phyloP scores from a whole-genome alignment of 2,888 invertebrate genomes.

The Cephus pulcher region DNA sequence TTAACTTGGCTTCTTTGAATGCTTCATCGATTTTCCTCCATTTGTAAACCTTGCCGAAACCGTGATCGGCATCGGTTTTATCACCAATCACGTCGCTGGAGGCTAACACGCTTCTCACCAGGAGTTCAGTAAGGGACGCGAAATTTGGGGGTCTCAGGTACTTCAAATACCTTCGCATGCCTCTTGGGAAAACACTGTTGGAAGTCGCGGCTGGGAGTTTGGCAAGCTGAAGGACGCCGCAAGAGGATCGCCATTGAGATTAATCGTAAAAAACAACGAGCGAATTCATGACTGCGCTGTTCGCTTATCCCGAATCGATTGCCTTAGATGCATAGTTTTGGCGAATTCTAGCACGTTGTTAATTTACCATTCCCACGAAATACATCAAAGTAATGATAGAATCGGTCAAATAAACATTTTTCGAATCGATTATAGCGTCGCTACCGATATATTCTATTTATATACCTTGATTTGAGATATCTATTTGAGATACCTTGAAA shows the following conservation, averaged over 20 bases:
- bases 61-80: constrained; percentile 26
- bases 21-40: constrained; percentile 44
- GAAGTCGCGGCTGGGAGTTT: constrained; percentile 1
- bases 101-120: constrained; percentile 21
- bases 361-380: background rate
- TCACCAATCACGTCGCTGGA: constrained; percentile 15
- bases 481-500: background rate
- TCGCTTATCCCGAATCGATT: background rate
- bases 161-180: constrained; percentile 34
- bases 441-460: background rate
- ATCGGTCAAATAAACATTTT: background rate
- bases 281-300: background rate
- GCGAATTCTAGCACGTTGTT: background rate
- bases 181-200: constrained; percentile 1
- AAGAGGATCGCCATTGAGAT: background rate
- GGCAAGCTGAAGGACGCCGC: background rate
- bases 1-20: constrained; percentile 41
- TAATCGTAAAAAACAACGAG: background rate
- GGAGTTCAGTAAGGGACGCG: constrained; percentile 29
- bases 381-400: background rate
- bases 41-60: constrained; percentile 41
- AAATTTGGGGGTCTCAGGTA: constrained; percentile 34
- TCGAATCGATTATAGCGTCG: background rate
- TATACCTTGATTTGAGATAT: background rate
- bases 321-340: background rate